Base-by-base conservation (phyloP, 2,888 invertebrate genomes). In the Leucania comma region DNA sequence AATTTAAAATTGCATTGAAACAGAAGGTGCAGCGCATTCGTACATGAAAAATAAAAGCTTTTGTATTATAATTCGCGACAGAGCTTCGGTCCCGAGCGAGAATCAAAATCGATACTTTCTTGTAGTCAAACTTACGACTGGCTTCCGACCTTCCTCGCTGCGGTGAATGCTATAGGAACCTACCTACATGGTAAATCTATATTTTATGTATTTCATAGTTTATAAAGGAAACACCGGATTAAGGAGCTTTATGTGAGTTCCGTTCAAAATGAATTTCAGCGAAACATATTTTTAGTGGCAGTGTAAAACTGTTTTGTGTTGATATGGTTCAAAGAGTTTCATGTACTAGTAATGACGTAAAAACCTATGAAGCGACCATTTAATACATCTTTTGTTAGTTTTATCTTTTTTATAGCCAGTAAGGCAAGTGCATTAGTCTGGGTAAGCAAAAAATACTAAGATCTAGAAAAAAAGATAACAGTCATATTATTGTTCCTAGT, bases 51-150 rank as follows among this genome's bases (percentile, higher is more conserved):
- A 68, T 78, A 82, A 77, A 79, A 73, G 72, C 71, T 72, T 82
- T 84, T 85, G 70, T 75, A 75, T 78, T 75, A 72, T 78, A 82
- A 87, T 80, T 85, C 75, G 72, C 73, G 77, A 77, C 81, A 68
- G 74, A 60, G 62, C 46, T 66, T 56, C 56, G 68, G 61, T 51
- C 65, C 62, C 57, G 62, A 62, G 35, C 26, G 56, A 53, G 61
- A 62, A 70, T 62, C 59, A 50, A 77, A 84, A 87, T 90, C 88
- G 86, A 89, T 89, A 90, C 81, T 85, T 87, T 87, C 84, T 85
- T 82, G 87, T 85, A 78, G 66, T 71, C 80, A 77, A 88, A 87
- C 80, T 88, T 87, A 84, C 78, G 70, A 84, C 78, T 75, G 80
- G 77, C 68, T 81, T 78, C 80, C 75, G 83, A 83, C 80, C 83